These are phyloP conservation scores for Apocheima hispidaria DNA, from an alignment of 2,888 invertebrate species.

Conservation along the genomic window DNA sequence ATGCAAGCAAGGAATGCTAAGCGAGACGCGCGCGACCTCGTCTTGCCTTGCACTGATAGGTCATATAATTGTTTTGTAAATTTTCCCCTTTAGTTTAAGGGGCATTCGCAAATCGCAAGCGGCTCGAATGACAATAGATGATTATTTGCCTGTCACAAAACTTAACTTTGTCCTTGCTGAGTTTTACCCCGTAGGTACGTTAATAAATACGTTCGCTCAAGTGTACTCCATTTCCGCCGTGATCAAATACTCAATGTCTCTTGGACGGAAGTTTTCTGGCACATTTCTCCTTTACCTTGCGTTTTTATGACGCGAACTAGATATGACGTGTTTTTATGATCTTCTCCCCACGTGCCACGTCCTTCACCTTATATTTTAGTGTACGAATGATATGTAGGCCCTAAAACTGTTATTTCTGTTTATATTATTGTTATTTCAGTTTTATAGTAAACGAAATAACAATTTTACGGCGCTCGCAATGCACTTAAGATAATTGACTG, in stretches of 20 bases:
- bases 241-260: constrained; percentile 38
- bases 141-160: background rate
- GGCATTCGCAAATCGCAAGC: too few species aligned
- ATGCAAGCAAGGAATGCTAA: too few species aligned
- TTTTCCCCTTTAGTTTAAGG: too few species aligned
- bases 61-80: too few species aligned
- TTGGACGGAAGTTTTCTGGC: constrained; percentile 39
- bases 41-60: too few species aligned
- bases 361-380: constrained; percentile 42
- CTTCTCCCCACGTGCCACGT: constrained; percentile 39
- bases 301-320: constrained; percentile 39
- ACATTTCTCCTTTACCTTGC: constrained; percentile 32
- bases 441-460: constrained; percentile 31
- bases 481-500: constrained; percentile 31
- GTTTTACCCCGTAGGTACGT: background rate
- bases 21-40: too few species aligned
- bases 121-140: too few species aligned
- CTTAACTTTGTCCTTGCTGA: too few species aligned
- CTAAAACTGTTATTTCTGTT: constrained; percentile 43
- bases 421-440: constrained; percentile 43
- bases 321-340: constrained; percentile 45
- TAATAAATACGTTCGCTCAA: constrained; percentile 8
- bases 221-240: constrained; percentile 26
- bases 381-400: constrained; percentile 39
- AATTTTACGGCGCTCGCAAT: constrained; percentile 28